Base-by-base conservation (phyloP, 2,113 vertebrate genomes). In the Sturnira hondurensis region DNA sequence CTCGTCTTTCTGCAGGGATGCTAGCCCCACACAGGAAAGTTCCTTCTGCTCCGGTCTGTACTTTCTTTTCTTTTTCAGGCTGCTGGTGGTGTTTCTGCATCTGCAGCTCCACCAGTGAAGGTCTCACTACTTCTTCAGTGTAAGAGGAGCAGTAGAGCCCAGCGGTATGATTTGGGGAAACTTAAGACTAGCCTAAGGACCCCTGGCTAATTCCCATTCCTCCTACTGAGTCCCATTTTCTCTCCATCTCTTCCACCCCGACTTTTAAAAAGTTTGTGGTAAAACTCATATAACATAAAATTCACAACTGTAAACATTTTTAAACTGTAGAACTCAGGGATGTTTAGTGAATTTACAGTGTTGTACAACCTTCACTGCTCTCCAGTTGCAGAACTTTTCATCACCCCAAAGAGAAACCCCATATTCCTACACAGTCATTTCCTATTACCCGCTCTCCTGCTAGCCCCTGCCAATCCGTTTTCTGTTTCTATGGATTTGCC, bases 381-480 rank as follows among this genome's bases (percentile, higher is more conserved):
- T 41, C 41, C n/a, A n/a, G 31, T 78, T 96, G n/a, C 41, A 4
- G 26, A 84, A 63, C 86, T 54, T 82, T 33, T 73, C 22, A 22
- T 36, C 24, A 61, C 6, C 7, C 7, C 24, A 0, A 2, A 24
- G 88, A 45, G 50, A 54, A 45, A 36, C 31, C 28, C 17, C 14
- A 4, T 33, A 1, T n/a, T 61, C 22, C 2, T 9, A 56, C 84
- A 50, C 24, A 26, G 28, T 31, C 65, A 28, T 14, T 28, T 41
- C 20, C 14, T 68, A 2, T 20, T 20, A 4, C 26, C 9, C 17
- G 1, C 17, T 6, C 1, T 2, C 1, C 9, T 22, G 15, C 41
- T 38, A 68, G 73, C 45, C 45, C 38, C 54, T 24, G 43, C 17
- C 28, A 14, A 22, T 52, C 28, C 70, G 14, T 56, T n/a, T 43